phyloP scores from a whole-genome alignment of 2,113 vertebrate genomes.

The Martes martes region DNA sequence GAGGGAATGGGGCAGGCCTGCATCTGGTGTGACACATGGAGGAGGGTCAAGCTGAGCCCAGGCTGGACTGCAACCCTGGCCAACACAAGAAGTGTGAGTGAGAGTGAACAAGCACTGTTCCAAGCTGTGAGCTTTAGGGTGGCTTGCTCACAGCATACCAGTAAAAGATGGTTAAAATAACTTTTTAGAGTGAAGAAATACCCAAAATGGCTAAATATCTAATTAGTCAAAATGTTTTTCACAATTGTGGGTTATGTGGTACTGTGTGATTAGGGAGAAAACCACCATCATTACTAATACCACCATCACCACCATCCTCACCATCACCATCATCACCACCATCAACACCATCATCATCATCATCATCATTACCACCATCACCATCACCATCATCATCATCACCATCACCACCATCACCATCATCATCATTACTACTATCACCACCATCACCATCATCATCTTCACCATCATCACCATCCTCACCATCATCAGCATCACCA shows the following conservation, averaged over 20 bases:
- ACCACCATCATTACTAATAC: fast-evolving
- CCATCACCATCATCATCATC: fast-evolving
- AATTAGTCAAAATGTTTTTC: not conserved
- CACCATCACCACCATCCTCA: fast-evolving
- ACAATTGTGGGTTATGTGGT: not conserved
- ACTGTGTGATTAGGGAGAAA: not conserved
- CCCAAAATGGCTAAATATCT: not conserved
- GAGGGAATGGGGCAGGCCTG: not conserved
- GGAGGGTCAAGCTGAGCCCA: no score
- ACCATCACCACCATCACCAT: fast-evolving
- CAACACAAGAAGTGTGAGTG: not conserved
- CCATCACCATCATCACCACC: fast-evolving
- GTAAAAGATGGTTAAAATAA: no score
- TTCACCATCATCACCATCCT: fast-evolving
- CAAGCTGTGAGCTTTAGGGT: no score
- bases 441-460: fast-evolving
- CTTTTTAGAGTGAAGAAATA: not conserved
- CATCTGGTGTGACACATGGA: not conserved
- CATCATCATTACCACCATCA: fast-evolving
- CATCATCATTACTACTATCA: fast-evolving
- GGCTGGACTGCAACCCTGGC: not conserved
- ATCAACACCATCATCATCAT: fast-evolving
- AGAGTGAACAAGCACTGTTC: not conserved
- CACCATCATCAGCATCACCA: fast-evolving
- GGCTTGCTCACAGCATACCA: not conserved